Evolutionary conservation across 2,888 invertebrate species (phyloP), one percentile per base, ranked within the genome.

Genomic region (Eremobia ochroleuca): DNA sequence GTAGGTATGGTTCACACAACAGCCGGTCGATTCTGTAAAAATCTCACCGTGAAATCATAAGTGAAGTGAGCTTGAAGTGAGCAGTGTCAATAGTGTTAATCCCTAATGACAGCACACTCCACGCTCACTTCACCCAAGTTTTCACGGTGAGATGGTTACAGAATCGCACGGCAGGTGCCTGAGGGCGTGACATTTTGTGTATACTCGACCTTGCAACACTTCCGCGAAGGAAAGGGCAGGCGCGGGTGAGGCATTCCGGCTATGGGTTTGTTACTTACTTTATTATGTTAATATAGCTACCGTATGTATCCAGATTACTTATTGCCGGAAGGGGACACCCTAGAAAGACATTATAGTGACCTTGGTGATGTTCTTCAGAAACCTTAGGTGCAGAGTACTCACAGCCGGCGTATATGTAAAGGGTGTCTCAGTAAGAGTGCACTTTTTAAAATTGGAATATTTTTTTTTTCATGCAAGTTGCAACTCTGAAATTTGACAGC

Each of bases 161-260:
- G n/a, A n/a, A n/a, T n/a, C n/a, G n/a, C n/a, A n/a, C n/a, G n/a
- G n/a, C n/a, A 88, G 79, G 83, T 83, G 83, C 69, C 70, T 55
- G 70, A 72, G 76, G 85, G 89, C 87, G 79, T 88, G 87, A 87
- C 89, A 85, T 87, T 85, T 77, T 52, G 64, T 87, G 75, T 82
- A 58, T 34, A 68, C 49, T 37, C 52, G 81, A 21, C 87, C 87
- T 88, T 83, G 85, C 83, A 40, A 85, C 34, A 83, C 73, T 88
- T 87, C 89, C 87, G 89, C 59, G 81, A 77, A 73, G 68, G 78
- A 83, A 81, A 87, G 87, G 79, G 76, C 87, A 84, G 71, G 79
- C 75, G 79, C 79, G 37, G 62, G 46, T 69, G 73, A 81, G 62
- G n/a, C 18, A 59, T 25, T 43, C 58, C 34, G 43, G 21, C n/a